phyloP scores from a whole-genome alignment of 2,113 vertebrate genomes.

The Eudyptes chrysolophus region DNA sequence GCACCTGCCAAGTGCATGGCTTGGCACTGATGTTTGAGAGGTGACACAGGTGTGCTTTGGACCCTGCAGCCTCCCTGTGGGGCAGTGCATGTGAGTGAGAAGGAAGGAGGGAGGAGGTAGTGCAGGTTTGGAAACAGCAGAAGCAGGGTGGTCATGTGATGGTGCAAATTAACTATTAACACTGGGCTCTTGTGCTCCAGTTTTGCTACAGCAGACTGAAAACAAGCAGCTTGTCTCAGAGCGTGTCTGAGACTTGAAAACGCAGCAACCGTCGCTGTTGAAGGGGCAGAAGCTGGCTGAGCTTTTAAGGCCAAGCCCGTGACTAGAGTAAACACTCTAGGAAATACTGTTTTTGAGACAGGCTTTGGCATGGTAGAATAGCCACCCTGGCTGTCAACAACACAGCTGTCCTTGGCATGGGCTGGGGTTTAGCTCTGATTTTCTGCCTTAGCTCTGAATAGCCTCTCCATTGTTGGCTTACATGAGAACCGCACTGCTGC shows the following conservation, averaged over 20 bases:
- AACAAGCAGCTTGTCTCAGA: not conserved
- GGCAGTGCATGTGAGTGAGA: not conserved
- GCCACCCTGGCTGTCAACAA: conserved; percentile 30
- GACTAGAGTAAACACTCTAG: conserved; percentile 17
- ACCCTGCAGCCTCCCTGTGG: not conserved
- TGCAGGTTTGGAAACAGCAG: not conserved
- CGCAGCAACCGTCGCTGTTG: not conserved
- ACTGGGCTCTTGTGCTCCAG: rapidly evolving
- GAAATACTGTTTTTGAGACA: not conserved
- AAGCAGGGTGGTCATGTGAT: not conserved
- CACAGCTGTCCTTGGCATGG: conserved; percentile 38
- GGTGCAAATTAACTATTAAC: not conserved
- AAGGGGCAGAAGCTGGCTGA: conserved; percentile 3
- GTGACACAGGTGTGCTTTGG: not conserved
- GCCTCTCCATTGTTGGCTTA: conserved; percentile 27
- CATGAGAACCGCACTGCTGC: not conserved
- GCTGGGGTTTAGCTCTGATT: conserved; percentile 33
- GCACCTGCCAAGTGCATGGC: not conserved
- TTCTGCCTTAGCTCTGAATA: conserved; percentile 41
- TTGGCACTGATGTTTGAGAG: not conserved
- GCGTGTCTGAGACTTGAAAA: not conserved
- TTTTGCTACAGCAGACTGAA: not conserved
- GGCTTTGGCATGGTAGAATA: not conserved
- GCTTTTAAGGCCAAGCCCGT: not conserved
- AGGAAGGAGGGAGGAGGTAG: not conserved